A percentile compares a stretch with the other conserved stretches of the same genome.
Evolutionary conservation across 2,113 vertebrate genomes (phyloP).

Genomic region (Coptodon bakossiorum): DNA sequence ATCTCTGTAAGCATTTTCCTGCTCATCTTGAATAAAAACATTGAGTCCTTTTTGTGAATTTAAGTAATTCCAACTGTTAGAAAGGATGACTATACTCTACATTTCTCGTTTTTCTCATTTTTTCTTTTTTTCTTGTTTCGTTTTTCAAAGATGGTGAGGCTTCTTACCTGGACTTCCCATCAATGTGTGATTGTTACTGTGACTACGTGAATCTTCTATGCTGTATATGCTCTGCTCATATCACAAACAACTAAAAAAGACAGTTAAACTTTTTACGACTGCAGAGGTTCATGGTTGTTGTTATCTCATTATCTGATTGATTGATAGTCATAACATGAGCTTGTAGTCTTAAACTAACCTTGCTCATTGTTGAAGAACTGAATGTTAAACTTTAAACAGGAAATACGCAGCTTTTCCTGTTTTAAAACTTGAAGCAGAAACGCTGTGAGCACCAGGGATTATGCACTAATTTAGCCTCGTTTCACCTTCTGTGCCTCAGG

Average conservation of each 20-base stretch:
- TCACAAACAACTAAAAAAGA: background rate
- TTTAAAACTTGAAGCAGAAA: background rate
- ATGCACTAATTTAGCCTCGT: background rate
- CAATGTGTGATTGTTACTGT: background rate
- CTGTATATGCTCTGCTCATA: background rate
- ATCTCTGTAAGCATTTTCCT: background rate
- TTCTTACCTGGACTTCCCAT: background rate
- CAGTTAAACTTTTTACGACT: background rate
- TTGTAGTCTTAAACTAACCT: background rate
- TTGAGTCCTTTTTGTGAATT: background rate
- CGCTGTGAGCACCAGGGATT: accelerated
- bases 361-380: background rate
- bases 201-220: background rate
- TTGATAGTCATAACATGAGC: background rate
- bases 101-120: no score
- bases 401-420: background rate
- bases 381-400: background rate
- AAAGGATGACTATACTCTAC: background rate
- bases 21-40: background rate
- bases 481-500: background rate
- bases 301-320: background rate
- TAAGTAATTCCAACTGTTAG: background rate
- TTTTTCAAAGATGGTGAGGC: background rate
- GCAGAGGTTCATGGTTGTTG: background rate
- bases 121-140: no score